Conservation (phyloP, 2,797 vertebrate genomes). For the Yasuhikotakia modesta region DNA sequence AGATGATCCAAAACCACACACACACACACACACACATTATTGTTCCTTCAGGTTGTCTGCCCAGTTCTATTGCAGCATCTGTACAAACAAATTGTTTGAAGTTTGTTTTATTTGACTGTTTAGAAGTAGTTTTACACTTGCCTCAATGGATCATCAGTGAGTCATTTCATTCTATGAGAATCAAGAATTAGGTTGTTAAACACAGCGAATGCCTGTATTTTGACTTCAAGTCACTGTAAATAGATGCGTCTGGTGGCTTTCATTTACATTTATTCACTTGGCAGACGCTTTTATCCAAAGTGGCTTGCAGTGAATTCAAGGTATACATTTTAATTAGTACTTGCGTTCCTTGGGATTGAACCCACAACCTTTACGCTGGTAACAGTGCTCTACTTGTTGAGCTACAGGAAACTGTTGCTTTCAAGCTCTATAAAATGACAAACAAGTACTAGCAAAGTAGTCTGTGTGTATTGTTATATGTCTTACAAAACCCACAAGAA, state of each 20-base stretch:
- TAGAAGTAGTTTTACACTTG: neutral
- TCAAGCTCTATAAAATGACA: neutral
- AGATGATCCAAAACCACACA: constrained; percentile 47
- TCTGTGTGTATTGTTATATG: too few species aligned
- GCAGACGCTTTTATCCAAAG: too few species aligned
- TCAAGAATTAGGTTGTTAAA: neutral
- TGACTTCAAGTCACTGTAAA: neutral
- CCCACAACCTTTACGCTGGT: too few species aligned
- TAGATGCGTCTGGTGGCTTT: too few species aligned
- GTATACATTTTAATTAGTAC: too few species aligned
- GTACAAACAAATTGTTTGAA: constrained; percentile 8
- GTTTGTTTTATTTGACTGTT: constrained; percentile 2
- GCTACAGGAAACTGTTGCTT: too few species aligned
- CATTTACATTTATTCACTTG: too few species aligned
- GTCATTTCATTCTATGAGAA: constrained; percentile 22
- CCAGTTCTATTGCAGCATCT: constrained; percentile 37
- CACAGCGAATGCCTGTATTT: neutral
- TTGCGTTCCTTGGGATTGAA: too few species aligned
- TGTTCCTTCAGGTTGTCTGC: constrained; percentile 42
- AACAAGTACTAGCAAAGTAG: neutral
- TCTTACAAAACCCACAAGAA: too few species aligned
- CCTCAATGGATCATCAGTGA: neutral
- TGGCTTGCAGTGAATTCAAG: too few species aligned
- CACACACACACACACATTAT: constrained; percentile 31
- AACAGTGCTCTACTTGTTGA: too few species aligned